These are phyloP conservation scores for Siderastrea siderea DNA, from an alignment of 92 coral and sea anemone genomes.

Conservation along the genomic window DNA sequence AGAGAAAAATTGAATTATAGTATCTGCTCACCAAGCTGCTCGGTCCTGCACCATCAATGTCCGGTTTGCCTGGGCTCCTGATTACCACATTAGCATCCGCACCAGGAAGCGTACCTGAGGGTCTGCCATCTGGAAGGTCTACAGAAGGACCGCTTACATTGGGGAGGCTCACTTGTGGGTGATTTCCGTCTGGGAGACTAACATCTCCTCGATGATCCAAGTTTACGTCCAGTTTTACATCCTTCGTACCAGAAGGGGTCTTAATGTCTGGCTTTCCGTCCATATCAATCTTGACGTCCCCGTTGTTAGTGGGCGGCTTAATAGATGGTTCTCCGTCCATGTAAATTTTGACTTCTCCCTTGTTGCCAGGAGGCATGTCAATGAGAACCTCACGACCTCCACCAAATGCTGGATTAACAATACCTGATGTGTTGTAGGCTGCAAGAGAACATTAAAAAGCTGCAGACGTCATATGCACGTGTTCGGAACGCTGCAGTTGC, in stretches of 20 bases:
- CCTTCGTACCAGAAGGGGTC: not conserved
- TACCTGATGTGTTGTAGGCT: conserved; percentile 52
- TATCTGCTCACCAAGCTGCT: conserved; percentile 11
- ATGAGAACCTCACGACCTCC: conserved; percentile 14
- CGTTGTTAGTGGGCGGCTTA: not conserved
- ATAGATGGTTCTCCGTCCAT: conserved; percentile 22
- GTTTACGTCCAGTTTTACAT: conserved; percentile 25
- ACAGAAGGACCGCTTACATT: not conserved
- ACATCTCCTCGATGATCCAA: conserved; percentile 3
- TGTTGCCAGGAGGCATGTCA: conserved; percentile 16
- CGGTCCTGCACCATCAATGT: not conserved
- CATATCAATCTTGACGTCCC: conserved; percentile 18
- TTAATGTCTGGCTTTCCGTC: conserved; percentile 1
- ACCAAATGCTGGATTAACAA: conserved; percentile 51
- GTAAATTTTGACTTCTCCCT: conserved; percentile 34
- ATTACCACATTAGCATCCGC: conserved; percentile 24
- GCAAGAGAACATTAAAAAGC: not conserved
- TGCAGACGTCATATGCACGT: too few species aligned
- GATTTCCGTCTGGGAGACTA: not conserved
- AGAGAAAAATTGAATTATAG: not conserved
- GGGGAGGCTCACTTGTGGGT: not conserved
- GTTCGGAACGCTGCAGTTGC: too few species aligned
- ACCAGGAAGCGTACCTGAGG: conserved; percentile 22
- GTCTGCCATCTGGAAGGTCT: conserved; percentile 7
- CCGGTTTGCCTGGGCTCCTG: conserved; percentile 2